Conservation (phyloP, 2,888 invertebrate species). For the Pterostichus niger region DNA sequence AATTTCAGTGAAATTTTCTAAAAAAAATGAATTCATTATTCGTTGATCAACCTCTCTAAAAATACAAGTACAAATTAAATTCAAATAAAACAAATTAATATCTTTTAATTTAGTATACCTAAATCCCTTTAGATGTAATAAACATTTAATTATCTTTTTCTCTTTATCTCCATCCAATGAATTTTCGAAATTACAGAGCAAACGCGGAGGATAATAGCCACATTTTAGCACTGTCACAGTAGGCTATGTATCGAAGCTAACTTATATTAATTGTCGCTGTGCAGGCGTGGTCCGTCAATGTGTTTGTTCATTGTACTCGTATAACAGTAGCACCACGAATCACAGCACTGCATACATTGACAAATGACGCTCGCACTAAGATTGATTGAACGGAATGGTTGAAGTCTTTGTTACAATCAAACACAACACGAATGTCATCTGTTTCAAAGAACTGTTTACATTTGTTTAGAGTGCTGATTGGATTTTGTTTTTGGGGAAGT, state of each 20-base stretch:
- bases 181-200: too few species aligned
- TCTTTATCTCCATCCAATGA: too few species aligned
- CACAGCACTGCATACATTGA: conserved; percentile 45
- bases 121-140: too few species aligned
- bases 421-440: conserved; percentile 51
- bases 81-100: too few species aligned
- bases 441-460: conserved; percentile 45
- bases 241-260: conserved; percentile 33
- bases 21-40: too few species aligned
- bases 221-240: conserved; percentile 23
- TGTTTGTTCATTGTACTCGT: conserved; percentile 49
- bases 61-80: too few species aligned
- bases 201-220: neutral
- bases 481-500: conserved; percentile 46
- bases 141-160: too few species aligned
- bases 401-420: conserved; percentile 61
- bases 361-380: conserved; percentile 58
- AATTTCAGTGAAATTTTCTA: too few species aligned
- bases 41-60: too few species aligned
- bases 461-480: conserved; percentile 40
- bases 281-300: conserved; percentile 12
- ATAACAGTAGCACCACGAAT: conserved; percentile 34
- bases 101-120: too few species aligned
- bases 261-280: conserved; percentile 37
- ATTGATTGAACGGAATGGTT: conserved; percentile 56